Evolutionary conservation across 2,888 invertebrate species (phyloP).

Genomic region (Heterodera filipjevi): DNA sequence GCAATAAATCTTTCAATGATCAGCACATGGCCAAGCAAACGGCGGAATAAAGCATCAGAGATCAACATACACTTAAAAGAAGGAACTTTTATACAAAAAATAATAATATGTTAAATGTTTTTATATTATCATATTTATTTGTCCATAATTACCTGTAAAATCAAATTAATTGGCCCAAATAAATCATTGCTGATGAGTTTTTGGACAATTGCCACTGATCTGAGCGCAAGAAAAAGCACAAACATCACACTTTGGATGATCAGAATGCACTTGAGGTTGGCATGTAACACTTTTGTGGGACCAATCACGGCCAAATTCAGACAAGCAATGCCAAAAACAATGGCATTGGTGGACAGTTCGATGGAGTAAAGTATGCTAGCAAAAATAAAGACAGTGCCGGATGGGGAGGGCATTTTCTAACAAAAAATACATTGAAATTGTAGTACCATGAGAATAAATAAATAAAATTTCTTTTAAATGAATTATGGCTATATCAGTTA

Average conservation of each 20-base stretch:
- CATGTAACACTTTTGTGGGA: background rate
- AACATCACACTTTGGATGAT: background rate
- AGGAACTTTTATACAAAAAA: background rate
- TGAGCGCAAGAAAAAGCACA: background rate
- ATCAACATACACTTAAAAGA: background rate
- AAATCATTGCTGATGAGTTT: background rate
- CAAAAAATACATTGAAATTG: no score
- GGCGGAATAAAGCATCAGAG: background rate
- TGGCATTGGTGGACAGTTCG: background rate
- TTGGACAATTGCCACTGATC: background rate
- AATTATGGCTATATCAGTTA: no score
- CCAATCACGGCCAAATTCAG: background rate
- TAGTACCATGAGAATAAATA: no score
- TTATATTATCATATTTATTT: no score
- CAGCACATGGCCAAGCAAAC: conserved; percentile 1
- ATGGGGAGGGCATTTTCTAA: background rate
- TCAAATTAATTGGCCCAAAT: background rate
- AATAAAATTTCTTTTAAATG: background rate
- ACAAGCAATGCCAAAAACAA: background rate
- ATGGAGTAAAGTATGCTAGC: background rate
- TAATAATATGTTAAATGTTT: background rate
- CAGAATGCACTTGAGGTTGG: background rate
- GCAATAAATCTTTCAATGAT: background rate
- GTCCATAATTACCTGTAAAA: background rate
- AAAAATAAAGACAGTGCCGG: background rate